Evolutionary conservation across 1,140 invertebrate genomes (phyloP), one percentile per base, ranked within the genome.

Genomic region (Nasonia giraulti): DNA sequence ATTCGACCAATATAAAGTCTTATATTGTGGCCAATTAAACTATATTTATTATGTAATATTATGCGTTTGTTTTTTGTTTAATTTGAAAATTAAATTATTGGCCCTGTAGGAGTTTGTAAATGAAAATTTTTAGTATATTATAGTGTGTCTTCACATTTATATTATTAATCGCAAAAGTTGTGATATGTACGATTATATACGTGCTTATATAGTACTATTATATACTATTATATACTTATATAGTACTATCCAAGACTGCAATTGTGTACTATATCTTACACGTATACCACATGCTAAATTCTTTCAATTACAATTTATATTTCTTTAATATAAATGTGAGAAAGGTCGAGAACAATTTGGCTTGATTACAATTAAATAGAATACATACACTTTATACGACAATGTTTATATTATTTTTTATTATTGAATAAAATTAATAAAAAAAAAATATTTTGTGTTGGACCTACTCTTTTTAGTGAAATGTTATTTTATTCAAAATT

Each of bases 381-480:
- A 89, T 86, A 44, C 8, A 90, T 27, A n/a, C 86, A 88, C 88
- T 91, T 89, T 90, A 88, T 90, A 77, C 23, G 89, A 88, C 88
- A 87, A 87, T 90, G 89, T 91, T 90, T 90, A 91, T 90, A 89
- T 90, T 89, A 89, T 92, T 87, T 92, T 87, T 87, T 90, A 88
- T 89, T 90, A 90, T 89, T 90, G 1, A 71, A 71, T 71, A 71
- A 71, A 71, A 71, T 31, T 89, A 91, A 89, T 86, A 33, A 33
- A 33, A 23, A 23, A 23, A 23, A 23, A 23, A 27, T 27, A 27
- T 27, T 1, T 27, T 27, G 27, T 27, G 27, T 27, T 27, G 27
- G 27, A 37, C 5, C 33, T 3, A 4, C 33, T 37, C 5, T 37
- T 37, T 37, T 37, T 37, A 37, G 33, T 37, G 33, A 3, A 37